These are phyloP conservation scores for Spilogale gracilis DNA, from an alignment of 2,113 vertebrate species.

Conservation along the genomic window DNA sequence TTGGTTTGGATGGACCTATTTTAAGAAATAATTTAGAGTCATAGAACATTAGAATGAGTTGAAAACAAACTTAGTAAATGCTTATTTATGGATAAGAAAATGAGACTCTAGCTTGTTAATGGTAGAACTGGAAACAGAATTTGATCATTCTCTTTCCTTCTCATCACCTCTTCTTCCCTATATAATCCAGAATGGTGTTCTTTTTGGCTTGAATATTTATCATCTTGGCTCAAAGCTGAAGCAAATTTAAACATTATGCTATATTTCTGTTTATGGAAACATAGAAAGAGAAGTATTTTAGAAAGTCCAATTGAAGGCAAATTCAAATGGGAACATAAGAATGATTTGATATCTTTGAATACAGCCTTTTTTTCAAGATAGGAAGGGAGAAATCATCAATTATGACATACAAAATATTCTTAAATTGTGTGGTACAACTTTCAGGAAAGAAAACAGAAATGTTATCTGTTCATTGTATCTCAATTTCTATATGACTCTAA, in stretches of 20 bases:
- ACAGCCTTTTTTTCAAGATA: not conserved
- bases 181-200: not conserved
- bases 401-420: not conserved
- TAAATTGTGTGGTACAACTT: not conserved
- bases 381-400: not conserved
- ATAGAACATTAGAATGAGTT: not conserved
- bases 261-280: not conserved
- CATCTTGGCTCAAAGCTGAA: not conserved
- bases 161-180: not conserved
- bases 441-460: constrained; percentile 18
- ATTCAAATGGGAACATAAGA: not conserved
- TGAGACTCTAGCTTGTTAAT: not conserved
- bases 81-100: not conserved
- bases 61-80: not conserved
- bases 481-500: not conserved
- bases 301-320: not conserved
- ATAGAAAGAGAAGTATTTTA: not conserved
- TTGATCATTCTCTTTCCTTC: not conserved
- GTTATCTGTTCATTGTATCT: not conserved
- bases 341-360: not conserved
- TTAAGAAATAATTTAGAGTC: not conserved
- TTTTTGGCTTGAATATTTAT: not conserved
- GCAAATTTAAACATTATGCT: not conserved
- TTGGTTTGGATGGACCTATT: not conserved
- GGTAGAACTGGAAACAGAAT: not conserved